phyloP scores from a whole-genome alignment of 92 coral and sea anemone genomes.

The Montipora capitata region DNA sequence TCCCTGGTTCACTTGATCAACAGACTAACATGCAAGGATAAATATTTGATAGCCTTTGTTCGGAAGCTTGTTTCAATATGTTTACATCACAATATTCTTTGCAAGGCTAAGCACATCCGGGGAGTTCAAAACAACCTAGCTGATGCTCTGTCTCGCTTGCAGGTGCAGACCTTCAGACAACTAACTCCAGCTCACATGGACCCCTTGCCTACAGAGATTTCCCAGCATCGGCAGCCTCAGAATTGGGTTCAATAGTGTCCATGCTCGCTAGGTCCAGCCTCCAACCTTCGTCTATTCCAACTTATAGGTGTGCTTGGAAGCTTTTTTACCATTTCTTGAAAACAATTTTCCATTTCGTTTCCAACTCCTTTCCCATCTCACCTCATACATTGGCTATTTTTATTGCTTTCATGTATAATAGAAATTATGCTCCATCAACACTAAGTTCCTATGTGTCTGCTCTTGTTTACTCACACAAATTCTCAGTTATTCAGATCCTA shows the following conservation, averaged over 20 bases:
- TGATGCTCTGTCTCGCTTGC: constrained; percentile 13
- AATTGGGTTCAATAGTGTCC: constrained; percentile 19
- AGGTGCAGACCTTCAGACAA: constrained; percentile 41
- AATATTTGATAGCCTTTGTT: no score
- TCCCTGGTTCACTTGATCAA: no score
- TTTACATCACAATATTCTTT: no score
- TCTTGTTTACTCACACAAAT: neutral
- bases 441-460: neutral
- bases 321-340: neutral
- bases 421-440: constrained; percentile 13
- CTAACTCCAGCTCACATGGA: constrained; percentile 37
- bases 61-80: no score
- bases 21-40: no score
- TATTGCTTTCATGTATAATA: neutral
- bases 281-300: no score
- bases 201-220: constrained; percentile 22
- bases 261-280: neutral
- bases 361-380: constrained; percentile 7
- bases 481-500: neutral
- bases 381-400: neutral
- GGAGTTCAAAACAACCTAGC: no score
- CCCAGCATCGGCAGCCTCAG: neutral
- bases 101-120: neutral
- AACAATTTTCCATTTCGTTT: neutral
- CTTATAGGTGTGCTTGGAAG: no score